phyloP scores from a whole-genome alignment of 2,888 invertebrate genomes.

The Gryllus longicercus region DNA sequence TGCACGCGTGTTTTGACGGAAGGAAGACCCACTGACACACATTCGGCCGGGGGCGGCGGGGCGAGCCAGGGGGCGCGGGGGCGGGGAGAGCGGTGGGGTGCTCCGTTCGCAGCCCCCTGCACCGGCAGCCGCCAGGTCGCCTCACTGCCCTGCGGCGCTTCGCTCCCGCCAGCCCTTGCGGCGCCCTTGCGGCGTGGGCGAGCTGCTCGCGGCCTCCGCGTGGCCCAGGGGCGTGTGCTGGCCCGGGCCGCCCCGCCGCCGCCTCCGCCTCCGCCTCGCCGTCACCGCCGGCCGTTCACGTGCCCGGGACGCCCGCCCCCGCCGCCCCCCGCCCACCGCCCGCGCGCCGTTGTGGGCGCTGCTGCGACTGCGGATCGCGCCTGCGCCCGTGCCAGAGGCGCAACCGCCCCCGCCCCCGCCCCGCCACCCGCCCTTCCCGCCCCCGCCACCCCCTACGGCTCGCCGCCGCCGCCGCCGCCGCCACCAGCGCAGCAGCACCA shows the following conservation, averaged over 20 bases:
- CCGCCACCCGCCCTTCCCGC: neutral
- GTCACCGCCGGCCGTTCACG: neutral
- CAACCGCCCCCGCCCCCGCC: neutral
- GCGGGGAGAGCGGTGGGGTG: neutral
- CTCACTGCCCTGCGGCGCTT: no score
- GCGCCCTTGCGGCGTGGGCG: no score
- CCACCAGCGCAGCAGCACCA: neutral
- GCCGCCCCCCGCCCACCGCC: neutral
- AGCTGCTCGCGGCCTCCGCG: no score
- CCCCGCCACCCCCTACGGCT: neutral
- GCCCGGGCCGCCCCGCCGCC: no score
- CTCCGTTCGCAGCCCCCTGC: no score
- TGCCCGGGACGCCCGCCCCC: neutral
- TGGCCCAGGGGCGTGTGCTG: no score
- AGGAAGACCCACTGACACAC: slow-evolving; percentile 4
- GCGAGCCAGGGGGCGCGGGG: neutral
- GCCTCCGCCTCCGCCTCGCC: neutral
- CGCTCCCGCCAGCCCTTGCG: no score
- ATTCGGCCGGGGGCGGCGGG: neutral
- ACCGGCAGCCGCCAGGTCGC: no score
- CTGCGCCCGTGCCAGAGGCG: neutral
- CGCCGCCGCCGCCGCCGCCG: neutral
- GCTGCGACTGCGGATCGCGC: neutral
- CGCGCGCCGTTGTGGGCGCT: neutral
- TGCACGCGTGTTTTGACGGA: slow-evolving; percentile 11